Evolutionary conservation across 2,797 vertebrate species (phyloP), one percentile per base, ranked within the genome.

Genomic region (Coendou prehensilis): DNA sequence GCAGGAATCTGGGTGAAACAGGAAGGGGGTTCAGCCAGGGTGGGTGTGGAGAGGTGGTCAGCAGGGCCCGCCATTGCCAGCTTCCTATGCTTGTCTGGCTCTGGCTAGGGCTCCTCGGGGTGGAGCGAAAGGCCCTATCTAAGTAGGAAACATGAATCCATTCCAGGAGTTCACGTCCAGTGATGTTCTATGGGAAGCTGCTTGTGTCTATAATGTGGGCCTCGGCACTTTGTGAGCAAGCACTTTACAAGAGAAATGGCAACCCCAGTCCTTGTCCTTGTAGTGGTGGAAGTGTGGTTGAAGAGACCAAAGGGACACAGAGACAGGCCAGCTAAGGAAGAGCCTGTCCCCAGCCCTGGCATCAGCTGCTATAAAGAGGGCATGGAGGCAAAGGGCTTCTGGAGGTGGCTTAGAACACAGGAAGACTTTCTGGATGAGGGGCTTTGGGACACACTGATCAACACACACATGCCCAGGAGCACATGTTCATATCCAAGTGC

Each of bases 161-260:
- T 8, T 54, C 67, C 45, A 71, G 52, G 54, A 83, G 18, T 71
- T 80, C 23, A 37, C 5, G 52, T 81, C 9, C 45, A 64, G 15
- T n/a, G 47, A 64, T 80, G 30, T 50, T 95, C 50, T 81, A 4
- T 73, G 81, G 45, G 57, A 88, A 88, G 23, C 26, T 92, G 37
- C 61, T 41, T 23, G 9, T 59, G 7, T 85, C 67, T 0, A n/a
- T 9, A 63, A 22, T 17, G 56, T 59, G 52, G 37, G 50, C 61
- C 50, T 86, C 91, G 47, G 22, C 47, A 67, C 18, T 88, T 71
- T 64, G 28, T 64, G 13, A 73, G 13, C 59, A 95, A 89, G 52
- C 28, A 56, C 88, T 95, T 91, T 82, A 22, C 18, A 69, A 88
- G 28, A 79, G 56, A 96, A 89, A 86, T 82, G 69, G 20, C 33